These are phyloP conservation scores for Parnassius orleans DNA, from an alignment of 2,888 invertebrate species.

Conservation along the genomic window DNA sequence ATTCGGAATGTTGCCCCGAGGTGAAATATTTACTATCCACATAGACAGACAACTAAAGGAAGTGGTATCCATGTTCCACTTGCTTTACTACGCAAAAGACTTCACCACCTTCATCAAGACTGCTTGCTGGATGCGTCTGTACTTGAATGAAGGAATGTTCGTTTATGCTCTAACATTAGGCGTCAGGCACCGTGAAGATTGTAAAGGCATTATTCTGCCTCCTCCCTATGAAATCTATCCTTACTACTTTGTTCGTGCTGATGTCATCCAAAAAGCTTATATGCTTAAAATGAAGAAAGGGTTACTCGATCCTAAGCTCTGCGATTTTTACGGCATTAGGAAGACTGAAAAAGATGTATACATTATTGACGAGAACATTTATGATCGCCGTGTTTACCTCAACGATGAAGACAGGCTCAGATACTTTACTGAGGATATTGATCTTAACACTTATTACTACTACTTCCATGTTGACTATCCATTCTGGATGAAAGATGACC, in stretches of 20 bases:
- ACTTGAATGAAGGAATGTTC: conserved; percentile 81
- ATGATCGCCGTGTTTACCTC: conserved; percentile 75
- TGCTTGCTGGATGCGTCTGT: conserved; percentile 75
- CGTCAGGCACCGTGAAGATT: conserved; percentile 74
- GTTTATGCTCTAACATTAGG: conserved; percentile 78
- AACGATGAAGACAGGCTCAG: conserved; percentile 80
- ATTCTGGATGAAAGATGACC: conserved; percentile 81
- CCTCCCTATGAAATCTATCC: conserved; percentile 83
- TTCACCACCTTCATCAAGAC: conserved; percentile 73
- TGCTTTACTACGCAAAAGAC: conserved; percentile 78
- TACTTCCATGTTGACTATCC: conserved; percentile 82
- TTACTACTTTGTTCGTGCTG: conserved; percentile 84
- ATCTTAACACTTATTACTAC: conserved; percentile 82
- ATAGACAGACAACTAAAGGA: conserved; percentile 74
- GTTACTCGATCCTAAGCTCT: conserved; percentile 68
- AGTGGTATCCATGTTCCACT: conserved; percentile 75
- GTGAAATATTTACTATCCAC: conserved; percentile 75
- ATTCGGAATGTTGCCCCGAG: conserved; percentile 79
- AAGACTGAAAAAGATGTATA: conserved; percentile 74
- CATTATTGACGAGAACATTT: conserved; percentile 85
- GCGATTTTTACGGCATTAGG: conserved; percentile 75
- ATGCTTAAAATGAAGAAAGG: conserved; percentile 75
- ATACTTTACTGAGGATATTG: conserved; percentile 85
- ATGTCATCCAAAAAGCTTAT: conserved; percentile 82
- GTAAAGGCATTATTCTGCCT: conserved; percentile 74